A percentile compares a stretch with the other conserved stretches of the same genome.
Evolutionary conservation across 2,113 vertebrate genomes (phyloP).

Genomic region (Proterorhinus semilunaris): DNA sequence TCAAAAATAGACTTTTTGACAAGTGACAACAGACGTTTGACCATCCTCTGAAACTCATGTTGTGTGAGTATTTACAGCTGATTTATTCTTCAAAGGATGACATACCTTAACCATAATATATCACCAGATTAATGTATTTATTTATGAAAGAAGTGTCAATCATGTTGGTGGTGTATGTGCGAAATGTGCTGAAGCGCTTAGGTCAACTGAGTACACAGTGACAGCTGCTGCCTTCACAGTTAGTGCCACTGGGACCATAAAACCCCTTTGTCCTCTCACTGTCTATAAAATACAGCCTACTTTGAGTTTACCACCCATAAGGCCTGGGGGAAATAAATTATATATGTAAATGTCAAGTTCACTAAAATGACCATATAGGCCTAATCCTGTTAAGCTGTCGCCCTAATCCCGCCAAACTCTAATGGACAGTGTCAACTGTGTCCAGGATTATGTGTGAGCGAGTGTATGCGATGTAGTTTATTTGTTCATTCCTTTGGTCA

Average conservation of each 20-base stretch:
- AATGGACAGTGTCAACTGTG: slow-evolving; percentile 59
- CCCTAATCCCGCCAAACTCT: slow-evolving; percentile 61
- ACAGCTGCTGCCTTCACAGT: background rate
- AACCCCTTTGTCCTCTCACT: background rate
- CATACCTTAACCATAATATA: no score
- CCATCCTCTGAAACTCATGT: no score
- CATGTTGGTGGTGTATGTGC: no score
- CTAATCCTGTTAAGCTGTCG: slow-evolving; percentile 55
- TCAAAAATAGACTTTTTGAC: no score
- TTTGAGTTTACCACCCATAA: background rate
- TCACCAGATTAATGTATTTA: no score
- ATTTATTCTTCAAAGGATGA: no score
- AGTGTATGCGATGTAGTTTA: slow-evolving; percentile 8
- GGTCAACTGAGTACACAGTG: slow-evolving; percentile 19
- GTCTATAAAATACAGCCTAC: background rate
- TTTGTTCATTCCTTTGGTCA: slow-evolving; percentile 4
- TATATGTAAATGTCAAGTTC: slow-evolving; percentile 33
- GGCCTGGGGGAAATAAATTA: background rate
- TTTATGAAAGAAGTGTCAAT: no score
- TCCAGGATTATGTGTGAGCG: slow-evolving; percentile 39
- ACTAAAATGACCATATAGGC: slow-evolving; percentile 21
- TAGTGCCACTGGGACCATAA: background rate
- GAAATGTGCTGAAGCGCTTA: background rate
- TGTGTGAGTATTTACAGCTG: no score
- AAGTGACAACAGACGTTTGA: no score